Conservation (phyloP, 2,797 vertebrate genomes). For the Cyprinodon diabolis region DNA sequence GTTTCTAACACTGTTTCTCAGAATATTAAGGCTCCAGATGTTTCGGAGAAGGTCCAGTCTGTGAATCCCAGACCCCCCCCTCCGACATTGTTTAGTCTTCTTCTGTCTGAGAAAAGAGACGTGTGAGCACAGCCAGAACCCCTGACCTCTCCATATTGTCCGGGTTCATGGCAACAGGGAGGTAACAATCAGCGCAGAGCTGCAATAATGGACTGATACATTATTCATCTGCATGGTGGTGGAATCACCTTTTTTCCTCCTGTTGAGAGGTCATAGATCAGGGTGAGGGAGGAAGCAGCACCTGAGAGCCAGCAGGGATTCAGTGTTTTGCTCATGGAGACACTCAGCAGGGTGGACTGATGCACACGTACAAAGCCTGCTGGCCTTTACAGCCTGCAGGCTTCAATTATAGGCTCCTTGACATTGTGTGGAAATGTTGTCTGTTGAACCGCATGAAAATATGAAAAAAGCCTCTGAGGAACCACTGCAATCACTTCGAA, state of each 20-base stretch:
- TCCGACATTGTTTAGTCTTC: constrained; percentile 3
- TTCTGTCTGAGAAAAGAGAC: constrained; percentile 4
- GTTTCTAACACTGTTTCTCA: not conserved
- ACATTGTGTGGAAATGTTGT: not conserved
- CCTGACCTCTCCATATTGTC: constrained; percentile 33
- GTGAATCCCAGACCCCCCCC: not conserved
- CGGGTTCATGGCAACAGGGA: constrained; percentile 14
- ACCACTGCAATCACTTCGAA: not conserved
- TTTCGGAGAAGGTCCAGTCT: constrained; percentile 4
- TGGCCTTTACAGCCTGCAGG: not conserved
- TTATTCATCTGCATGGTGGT: constrained; percentile 42
- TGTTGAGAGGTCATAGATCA: constrained; percentile 41
- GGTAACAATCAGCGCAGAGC: constrained; percentile 14
- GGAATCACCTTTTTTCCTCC: constrained; percentile 23
- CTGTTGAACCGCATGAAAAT: not conserved
- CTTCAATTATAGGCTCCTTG: not conserved
- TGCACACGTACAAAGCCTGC: constrained; percentile 1
- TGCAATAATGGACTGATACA: constrained; percentile 51
- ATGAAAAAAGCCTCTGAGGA: not conserved
- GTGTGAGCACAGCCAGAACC: constrained; percentile 7
- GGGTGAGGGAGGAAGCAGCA: constrained; percentile 25
- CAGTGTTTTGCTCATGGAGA: constrained; percentile 48
- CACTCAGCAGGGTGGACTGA: constrained; percentile 4
- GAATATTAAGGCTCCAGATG: constrained; percentile 1
- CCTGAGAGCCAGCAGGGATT: constrained; percentile 28